Evolutionary conservation across 2,113 vertebrate genomes (phyloP).

Genomic region (Mus spicilegus): DNA sequence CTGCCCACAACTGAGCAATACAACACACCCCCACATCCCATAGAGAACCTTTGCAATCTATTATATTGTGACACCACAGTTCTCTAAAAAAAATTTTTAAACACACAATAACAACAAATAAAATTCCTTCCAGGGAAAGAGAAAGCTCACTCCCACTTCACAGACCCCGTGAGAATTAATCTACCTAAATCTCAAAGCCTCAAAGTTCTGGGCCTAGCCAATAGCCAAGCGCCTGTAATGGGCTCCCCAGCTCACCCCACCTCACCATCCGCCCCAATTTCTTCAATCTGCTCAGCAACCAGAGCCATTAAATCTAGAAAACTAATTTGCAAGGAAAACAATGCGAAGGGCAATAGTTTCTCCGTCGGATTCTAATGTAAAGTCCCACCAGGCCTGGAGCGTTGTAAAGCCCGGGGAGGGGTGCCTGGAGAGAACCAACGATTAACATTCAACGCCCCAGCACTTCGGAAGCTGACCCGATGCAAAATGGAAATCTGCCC

Average conservation of each 20-base stretch:
- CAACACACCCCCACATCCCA: neutral
- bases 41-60: neutral
- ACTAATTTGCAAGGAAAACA: conserved; percentile 77
- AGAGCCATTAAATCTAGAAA: conserved; percentile 73
- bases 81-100: neutral
- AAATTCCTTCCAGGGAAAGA: conserved; percentile 25
- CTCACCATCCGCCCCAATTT: conserved; percentile 42
- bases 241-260: neutral
- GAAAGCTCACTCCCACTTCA: neutral
- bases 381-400: neutral
- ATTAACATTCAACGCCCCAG: conserved; percentile 36
- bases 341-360: conserved; percentile 66
- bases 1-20: neutral
- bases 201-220: neutral
- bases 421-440: conserved; percentile 51
- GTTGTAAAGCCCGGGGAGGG: neutral
- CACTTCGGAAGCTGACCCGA: conserved; percentile 33
- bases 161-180: conserved; percentile 31
- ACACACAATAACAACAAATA: conserved; percentile 26
- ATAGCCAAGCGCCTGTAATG: neutral
- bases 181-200: conserved; percentile 25
- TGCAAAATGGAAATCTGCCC: conserved; percentile 40
- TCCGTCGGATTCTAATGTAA: conserved; percentile 53
- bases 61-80: neutral
- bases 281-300: conserved; percentile 63